A percentile compares a stretch with the other conserved stretches of the same genome.
Evolutionary conservation across 2,888 invertebrate species (phyloP).

Genomic region (Enoplolaimus lenunculus): DNA sequence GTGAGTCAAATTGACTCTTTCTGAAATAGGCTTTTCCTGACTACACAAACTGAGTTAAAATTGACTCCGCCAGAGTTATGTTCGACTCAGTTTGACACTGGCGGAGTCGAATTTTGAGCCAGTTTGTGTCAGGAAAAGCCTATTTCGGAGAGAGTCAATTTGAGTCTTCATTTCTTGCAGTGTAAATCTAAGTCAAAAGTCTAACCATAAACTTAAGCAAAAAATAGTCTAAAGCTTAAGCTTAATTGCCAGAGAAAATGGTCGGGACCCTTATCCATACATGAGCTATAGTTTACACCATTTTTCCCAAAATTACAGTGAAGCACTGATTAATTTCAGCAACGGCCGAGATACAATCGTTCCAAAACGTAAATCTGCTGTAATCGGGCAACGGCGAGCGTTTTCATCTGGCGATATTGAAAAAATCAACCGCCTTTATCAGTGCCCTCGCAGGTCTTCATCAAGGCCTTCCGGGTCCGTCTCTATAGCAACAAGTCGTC

Average conservation of each 20-base stretch:
- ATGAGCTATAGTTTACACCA: not conserved
- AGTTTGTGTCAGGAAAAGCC: too few species aligned
- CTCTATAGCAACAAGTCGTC: not conserved
- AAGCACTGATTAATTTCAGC: not conserved
- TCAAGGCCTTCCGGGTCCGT: not conserved
- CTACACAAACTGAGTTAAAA: too few species aligned
- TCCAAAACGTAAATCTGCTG: not conserved
- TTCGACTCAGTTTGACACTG: too few species aligned
- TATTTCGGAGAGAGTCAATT: too few species aligned
- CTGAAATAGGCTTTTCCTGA: too few species aligned
- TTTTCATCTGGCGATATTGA: not conserved
- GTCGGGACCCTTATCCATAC: not conserved
- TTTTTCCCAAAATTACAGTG: not conserved
- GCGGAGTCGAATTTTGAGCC: too few species aligned
- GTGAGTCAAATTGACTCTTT: too few species aligned
- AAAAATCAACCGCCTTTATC: not conserved
- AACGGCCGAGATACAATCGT: not conserved
- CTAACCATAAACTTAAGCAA: too few species aligned
- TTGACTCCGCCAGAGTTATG: too few species aligned
- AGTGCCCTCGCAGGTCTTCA: not conserved
- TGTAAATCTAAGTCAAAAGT: too few species aligned
- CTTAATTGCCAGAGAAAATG: not conserved
- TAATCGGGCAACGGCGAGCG: not conserved
- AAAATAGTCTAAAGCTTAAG: not conserved
- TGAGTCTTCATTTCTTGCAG: too few species aligned